These are phyloP conservation scores for Gasterosteus aculeatus DNA, from an alignment of 2,113 vertebrate genomes.

Conservation along the genomic window DNA sequence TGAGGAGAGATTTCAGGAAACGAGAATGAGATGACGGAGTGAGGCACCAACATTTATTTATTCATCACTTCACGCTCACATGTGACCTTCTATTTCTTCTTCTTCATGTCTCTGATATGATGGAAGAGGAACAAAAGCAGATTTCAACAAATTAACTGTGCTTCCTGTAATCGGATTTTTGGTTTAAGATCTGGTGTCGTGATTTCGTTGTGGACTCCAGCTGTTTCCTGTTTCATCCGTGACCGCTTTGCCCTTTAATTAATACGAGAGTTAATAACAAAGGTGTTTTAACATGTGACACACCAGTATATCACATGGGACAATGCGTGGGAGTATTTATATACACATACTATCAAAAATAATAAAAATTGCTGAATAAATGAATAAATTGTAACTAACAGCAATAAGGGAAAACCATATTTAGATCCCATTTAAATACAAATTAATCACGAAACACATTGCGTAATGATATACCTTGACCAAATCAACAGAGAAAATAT, in stretches of 20 bases:
- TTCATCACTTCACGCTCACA: constrained; percentile 34
- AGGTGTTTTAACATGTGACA: not conserved
- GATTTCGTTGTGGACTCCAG: not conserved
- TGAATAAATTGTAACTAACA: not conserved
- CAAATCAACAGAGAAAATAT: no score
- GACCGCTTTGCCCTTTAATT: not conserved
- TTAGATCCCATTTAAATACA: no score
- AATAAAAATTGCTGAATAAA: not conserved
- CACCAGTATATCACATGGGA: not conserved
- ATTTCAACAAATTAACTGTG: not conserved
- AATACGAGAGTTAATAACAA: not conserved
- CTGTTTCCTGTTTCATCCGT: not conserved
- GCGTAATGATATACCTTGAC: no score
- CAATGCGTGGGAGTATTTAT: not conserved
- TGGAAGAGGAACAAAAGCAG: not conserved
- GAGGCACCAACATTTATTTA: constrained; percentile 35
- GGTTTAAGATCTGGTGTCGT: not conserved
- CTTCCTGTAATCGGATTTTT: not conserved
- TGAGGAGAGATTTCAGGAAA: constrained; percentile 43
- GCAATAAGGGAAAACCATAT: no score
- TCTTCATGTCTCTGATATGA: not conserved
- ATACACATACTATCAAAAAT: no score
- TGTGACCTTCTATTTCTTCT: not conserved
- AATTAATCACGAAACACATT: no score
- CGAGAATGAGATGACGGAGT: constrained; percentile 48